These are phyloP conservation scores for Cancer borealis DNA, from an alignment of 2,888 invertebrate genomes.

Conservation along the genomic window DNA sequence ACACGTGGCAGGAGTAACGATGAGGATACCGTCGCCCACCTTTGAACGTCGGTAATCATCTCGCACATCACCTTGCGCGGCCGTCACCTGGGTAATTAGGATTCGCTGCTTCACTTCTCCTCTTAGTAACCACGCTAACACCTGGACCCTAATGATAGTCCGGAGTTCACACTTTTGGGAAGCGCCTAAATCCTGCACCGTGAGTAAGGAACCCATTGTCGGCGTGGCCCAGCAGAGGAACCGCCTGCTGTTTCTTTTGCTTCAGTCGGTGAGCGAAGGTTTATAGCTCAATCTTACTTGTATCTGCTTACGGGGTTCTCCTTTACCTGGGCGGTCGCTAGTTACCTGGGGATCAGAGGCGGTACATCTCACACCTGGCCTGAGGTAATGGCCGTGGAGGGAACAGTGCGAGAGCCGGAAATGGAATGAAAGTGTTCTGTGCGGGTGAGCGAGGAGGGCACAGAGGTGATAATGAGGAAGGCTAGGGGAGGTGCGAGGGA, in stretches of 20 bases:
- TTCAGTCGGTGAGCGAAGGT: conserved; percentile 34
- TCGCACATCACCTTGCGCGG: background rate
- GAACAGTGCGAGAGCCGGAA: conserved; percentile 65
- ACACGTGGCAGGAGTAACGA: background rate
- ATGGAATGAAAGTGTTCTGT: conserved; percentile 44
- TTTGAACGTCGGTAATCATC: background rate
- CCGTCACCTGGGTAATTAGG: background rate
- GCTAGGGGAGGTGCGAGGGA: background rate
- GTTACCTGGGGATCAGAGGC: conserved; percentile 72
- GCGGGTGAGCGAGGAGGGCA: conserved; percentile 27
- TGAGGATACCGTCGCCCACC: background rate
- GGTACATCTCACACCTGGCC: conserved; percentile 70
- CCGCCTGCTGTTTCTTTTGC: conserved; percentile 51
- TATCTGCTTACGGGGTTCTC: background rate
- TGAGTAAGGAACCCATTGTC: background rate
- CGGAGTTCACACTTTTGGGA: background rate
- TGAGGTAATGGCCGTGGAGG: conserved; percentile 57
- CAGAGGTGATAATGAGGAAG: conserved; percentile 53
- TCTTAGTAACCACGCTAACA: background rate
- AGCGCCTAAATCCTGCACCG: conserved; percentile 34
- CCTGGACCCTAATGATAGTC: background rate
- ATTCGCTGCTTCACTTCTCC: background rate
- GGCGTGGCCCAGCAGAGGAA: conserved; percentile 46
- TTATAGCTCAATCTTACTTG: conserved; percentile 49
- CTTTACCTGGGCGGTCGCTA: conserved; percentile 39